phyloP scores from a whole-genome alignment of 2,888 invertebrate species.

The Nymphalis urticae region DNA sequence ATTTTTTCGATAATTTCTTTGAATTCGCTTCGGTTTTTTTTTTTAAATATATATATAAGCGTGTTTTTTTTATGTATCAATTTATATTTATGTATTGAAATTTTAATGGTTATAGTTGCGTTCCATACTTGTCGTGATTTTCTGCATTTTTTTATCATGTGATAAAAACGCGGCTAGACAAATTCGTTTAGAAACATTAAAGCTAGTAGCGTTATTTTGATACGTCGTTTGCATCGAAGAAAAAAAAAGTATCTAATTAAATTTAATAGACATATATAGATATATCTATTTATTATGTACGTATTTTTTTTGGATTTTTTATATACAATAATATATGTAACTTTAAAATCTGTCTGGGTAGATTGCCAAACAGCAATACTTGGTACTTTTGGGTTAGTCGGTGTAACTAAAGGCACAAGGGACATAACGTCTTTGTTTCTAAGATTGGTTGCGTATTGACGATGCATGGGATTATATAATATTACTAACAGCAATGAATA shows the following conservation, averaged over 20 bases:
- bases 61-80: neutral
- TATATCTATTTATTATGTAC: neutral
- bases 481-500: too few species aligned
- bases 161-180: neutral
- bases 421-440: too few species aligned
- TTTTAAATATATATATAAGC: neutral
- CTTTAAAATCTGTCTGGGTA: too few species aligned
- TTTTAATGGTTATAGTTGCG: neutral
- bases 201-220: neutral
- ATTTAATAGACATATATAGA: neutral
- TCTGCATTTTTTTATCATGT: neutral
- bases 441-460: too few species aligned
- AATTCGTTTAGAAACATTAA: neutral
- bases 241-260: neutral
- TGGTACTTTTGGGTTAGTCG: too few species aligned
- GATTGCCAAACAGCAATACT: too few species aligned
- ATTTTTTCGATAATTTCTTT: constrained; percentile 1
- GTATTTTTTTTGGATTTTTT: too few species aligned
- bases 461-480: too few species aligned
- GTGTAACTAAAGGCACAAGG: too few species aligned
- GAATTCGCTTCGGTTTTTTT: neutral
- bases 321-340: too few species aligned
- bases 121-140: neutral
- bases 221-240: neutral
- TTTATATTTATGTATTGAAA: neutral